A percentile compares a stretch with the other conserved stretches of the same genome.
Conservation (phyloP, 1,140 invertebrate genomes). For the Drosophila sulfurigaster region DNA sequence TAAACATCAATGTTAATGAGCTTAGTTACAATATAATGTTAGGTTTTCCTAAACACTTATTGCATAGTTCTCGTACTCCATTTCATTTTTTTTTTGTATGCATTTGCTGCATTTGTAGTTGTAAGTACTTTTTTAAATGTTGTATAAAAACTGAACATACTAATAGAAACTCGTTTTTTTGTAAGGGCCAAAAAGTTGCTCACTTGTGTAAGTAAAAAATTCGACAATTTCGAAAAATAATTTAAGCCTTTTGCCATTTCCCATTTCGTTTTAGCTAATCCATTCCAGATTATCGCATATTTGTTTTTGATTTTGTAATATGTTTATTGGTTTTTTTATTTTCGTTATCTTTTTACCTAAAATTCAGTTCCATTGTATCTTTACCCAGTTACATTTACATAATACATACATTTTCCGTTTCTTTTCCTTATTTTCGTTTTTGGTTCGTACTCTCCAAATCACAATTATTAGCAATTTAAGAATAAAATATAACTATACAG, state of each 20-base stretch:
- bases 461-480: slow-evolving; percentile 84
- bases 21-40: slow-evolving; percentile 44
- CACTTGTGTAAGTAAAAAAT: slow-evolving; percentile 55
- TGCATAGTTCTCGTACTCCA: slow-evolving; percentile 15
- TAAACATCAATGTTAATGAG: slow-evolving; percentile 66
- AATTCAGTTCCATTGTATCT: slow-evolving; percentile 75
- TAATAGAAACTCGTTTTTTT: slow-evolving; percentile 11
- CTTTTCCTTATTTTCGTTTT: slow-evolving; percentile 25
- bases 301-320: slow-evolving; percentile 15
- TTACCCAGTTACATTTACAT: slow-evolving; percentile 62
- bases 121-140: slow-evolving; percentile 34
- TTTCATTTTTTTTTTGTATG: not conserved
- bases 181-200: slow-evolving; percentile 69
- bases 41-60: slow-evolving; percentile 32
- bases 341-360: slow-evolving; percentile 63
- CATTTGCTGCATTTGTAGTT: slow-evolving; percentile 5
- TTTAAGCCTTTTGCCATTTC: slow-evolving; percentile 63
- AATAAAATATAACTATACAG: slow-evolving; percentile 79
- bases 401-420: slow-evolving; percentile 33
- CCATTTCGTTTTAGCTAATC: slow-evolving; percentile 38
- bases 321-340: slow-evolving; percentile 46
- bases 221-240: slow-evolving; percentile 77
- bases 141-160: slow-evolving; percentile 51
- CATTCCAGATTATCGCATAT: slow-evolving; percentile 27
- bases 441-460: slow-evolving; percentile 82